phyloP scores from a whole-genome alignment of 2,888 invertebrate species.

The Chaetogeoica ovagalla region DNA sequence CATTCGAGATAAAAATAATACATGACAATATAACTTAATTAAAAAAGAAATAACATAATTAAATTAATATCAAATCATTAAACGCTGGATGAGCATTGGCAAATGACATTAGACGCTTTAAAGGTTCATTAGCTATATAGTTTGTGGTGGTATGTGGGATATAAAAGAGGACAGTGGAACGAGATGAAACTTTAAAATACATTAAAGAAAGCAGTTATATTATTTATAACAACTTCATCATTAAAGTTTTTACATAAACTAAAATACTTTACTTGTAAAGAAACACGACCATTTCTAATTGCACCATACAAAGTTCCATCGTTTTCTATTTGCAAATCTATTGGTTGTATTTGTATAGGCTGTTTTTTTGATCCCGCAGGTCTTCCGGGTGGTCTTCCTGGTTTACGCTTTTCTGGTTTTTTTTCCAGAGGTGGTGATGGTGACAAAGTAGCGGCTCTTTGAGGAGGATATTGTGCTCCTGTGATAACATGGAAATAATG shows the following conservation, averaged over 20 bases:
- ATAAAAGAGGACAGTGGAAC: too few relatives aligned
- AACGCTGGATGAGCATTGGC: too few relatives aligned
- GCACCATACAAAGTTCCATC: slow-evolving; percentile 70
- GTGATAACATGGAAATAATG: neutral
- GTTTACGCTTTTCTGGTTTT: slow-evolving; percentile 47
- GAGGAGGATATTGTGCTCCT: slow-evolving; percentile 47
- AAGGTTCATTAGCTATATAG: too few relatives aligned
- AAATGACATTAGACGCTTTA: too few relatives aligned
- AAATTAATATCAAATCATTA: too few relatives aligned
- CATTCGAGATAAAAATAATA: too few relatives aligned
- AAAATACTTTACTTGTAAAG: slow-evolving; percentile 28
- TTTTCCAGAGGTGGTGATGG: slow-evolving; percentile 43
- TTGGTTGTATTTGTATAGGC: slow-evolving; percentile 18
- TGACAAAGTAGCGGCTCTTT: slow-evolving; percentile 37
- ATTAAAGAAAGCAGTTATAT: too few relatives aligned
- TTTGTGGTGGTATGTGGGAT: too few relatives aligned
- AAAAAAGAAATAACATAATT: too few relatives aligned
- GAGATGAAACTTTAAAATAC: too few relatives aligned
- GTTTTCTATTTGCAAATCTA: slow-evolving; percentile 50
- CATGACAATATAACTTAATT: too few relatives aligned
- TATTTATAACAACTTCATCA: too few relatives aligned
- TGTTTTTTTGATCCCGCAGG: slow-evolving; percentile 49
- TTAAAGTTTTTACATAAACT: neutral
- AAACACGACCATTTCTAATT: slow-evolving; percentile 71
- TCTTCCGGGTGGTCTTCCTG: slow-evolving; percentile 48